Percentiles rank a stretch among this genome's conserved stretches.
Evolutionary conservation across 2,888 invertebrate species (phyloP).

Genomic region (Ditula angustiorana): DNA sequence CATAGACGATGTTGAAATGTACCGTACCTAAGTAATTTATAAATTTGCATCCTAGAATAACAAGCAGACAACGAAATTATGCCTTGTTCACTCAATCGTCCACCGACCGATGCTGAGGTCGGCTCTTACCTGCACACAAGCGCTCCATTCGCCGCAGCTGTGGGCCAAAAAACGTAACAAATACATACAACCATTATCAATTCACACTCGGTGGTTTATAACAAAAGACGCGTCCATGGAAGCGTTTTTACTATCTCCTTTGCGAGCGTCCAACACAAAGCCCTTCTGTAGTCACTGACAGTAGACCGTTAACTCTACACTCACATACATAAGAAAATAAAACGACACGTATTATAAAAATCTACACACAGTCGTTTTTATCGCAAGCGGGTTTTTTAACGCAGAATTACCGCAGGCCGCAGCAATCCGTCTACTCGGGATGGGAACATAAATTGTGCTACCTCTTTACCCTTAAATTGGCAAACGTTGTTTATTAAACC

Average conservation of each 20-base stretch:
- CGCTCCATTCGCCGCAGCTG: neutral
- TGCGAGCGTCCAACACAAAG: slow-evolving; percentile 60
- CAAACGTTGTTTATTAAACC: slow-evolving; percentile 24
- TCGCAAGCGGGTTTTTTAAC: slow-evolving; percentile 20
- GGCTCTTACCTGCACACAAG: slow-evolving; percentile 9
- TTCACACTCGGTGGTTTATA: slow-evolving; percentile 72
- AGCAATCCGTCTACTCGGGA: slow-evolving; percentile 19
- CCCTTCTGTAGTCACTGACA: slow-evolving; percentile 49
- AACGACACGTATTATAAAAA: slow-evolving; percentile 34
- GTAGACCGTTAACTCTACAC: slow-evolving; percentile 36
- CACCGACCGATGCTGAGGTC: slow-evolving; percentile 1
- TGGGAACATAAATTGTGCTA: slow-evolving; percentile 16
- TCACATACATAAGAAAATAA: slow-evolving; percentile 30
- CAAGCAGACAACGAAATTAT: neutral
- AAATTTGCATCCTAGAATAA: neutral
- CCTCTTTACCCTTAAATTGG: slow-evolving; percentile 24
- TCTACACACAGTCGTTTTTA: slow-evolving; percentile 24
- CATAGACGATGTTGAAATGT: too few relatives aligned
- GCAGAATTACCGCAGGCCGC: slow-evolving; percentile 10
- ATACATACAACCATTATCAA: slow-evolving; percentile 72
- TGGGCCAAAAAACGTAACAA: slow-evolving; percentile 57
- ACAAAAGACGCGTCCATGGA: slow-evolving; percentile 71
- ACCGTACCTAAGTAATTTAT: too few relatives aligned
- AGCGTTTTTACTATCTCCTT: slow-evolving; percentile 61
- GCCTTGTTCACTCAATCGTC: neutral